Evolutionary conservation across 2,113 vertebrate species (phyloP).

Genomic region (Nipponia nippon): DNA sequence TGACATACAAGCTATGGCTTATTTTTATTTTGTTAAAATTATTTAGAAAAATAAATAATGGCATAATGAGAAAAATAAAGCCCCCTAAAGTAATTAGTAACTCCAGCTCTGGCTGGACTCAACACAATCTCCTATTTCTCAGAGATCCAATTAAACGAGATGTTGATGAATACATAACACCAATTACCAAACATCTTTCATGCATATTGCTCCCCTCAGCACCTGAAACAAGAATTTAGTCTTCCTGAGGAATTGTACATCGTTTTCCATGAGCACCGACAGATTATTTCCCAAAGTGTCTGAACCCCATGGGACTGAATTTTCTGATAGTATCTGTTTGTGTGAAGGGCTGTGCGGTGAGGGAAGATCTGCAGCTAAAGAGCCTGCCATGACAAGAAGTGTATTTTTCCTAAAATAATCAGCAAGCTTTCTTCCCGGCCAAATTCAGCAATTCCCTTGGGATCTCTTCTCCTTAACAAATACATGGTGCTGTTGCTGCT

Average conservation of each 20-base stretch:
- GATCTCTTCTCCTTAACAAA: neutral
- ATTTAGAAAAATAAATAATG: neutral
- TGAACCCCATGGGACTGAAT: accelerated
- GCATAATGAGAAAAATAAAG: accelerated
- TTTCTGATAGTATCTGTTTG: neutral
- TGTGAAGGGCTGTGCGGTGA: neutral
- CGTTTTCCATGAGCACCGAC: neutral
- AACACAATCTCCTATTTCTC: accelerated
- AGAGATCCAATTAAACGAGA: neutral
- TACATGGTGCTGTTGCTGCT: accelerated
- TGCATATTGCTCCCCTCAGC: neutral
- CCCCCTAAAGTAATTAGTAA: accelerated
- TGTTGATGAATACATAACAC: accelerated
- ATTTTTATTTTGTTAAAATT: neutral
- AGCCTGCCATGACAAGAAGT: neutral
- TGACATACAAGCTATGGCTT: neutral
- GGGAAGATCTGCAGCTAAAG: neutral
- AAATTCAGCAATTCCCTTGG: neutral
- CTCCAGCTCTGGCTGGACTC: neutral
- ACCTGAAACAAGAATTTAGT: accelerated
- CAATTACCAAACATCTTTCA: neutral
- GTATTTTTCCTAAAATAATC: neutral
- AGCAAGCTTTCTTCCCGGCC: neutral
- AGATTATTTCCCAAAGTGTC: neutral
- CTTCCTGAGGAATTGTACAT: neutral